Conservation (phyloP, 2,888 invertebrate species). For the Sthenelais limicola region DNA sequence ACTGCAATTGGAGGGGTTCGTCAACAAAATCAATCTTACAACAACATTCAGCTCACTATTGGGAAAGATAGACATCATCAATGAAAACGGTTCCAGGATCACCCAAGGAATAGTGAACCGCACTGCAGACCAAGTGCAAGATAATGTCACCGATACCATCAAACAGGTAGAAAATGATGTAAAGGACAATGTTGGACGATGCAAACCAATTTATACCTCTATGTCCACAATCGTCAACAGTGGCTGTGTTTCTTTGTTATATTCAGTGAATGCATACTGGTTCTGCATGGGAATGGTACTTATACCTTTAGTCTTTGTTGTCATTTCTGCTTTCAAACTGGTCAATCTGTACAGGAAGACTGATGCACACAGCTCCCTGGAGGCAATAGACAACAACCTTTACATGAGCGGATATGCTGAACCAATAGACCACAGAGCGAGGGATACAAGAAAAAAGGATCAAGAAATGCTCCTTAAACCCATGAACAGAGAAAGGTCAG, state of each 20-base stretch:
- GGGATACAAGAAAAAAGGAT: background rate
- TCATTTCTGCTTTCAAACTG: constrained; percentile 27
- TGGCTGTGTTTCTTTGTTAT: constrained; percentile 10
- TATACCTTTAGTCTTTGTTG: background rate
- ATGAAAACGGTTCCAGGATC: too few relatives aligned
- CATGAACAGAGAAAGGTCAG: background rate
- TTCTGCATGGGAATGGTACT: constrained; percentile 19
- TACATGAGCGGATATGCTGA: constrained; percentile 8
- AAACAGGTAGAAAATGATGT: background rate
- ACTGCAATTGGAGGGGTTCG: too few relatives aligned
- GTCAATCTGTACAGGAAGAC: constrained; percentile 11
- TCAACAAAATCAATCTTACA: too few relatives aligned
- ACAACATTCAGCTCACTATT: too few relatives aligned
- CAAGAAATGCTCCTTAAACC: constrained; percentile 14
- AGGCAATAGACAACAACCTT: constrained; percentile 1
- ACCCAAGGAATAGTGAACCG: too few relatives aligned
- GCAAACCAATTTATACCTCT: background rate
- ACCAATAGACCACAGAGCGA: background rate
- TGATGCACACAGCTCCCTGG: background rate
- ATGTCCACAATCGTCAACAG: background rate
- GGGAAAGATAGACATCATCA: too few relatives aligned
- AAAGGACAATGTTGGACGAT: background rate
- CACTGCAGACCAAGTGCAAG: constrained; percentile 4
- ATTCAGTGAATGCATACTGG: constrained; percentile 11
- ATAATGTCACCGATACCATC: background rate